Conservation (phyloP, 2,797 vertebrate genomes). For the Gymnoscopelus braueri region DNA sequence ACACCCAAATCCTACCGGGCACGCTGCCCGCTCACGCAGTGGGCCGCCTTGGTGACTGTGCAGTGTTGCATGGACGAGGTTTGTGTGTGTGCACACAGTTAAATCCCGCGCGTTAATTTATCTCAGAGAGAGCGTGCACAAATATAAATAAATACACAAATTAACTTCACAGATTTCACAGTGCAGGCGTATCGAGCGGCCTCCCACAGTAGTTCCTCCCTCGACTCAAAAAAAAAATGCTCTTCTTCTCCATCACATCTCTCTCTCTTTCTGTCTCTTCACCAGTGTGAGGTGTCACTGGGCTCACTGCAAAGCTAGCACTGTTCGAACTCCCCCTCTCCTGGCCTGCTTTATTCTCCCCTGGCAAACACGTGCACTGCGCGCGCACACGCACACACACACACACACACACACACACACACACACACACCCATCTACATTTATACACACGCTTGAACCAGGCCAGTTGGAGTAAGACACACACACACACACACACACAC, state of each 20-base stretch:
- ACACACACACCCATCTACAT: slow-evolving; percentile 5
- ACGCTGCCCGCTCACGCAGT: slow-evolving; percentile 65
- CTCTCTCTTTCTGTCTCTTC: background rate
- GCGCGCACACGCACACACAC: background rate
- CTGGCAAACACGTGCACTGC: slow-evolving; percentile 31
- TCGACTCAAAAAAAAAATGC: slow-evolving; percentile 29
- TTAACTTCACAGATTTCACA: too few relatives aligned
- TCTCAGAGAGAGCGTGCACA: too few relatives aligned
- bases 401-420: slow-evolving; percentile 2
- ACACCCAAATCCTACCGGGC: slow-evolving; percentile 72
- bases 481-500: slow-evolving; percentile 24
- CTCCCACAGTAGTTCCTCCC: slow-evolving; percentile 24
- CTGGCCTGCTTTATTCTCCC: slow-evolving; percentile 49
- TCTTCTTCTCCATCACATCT: slow-evolving; percentile 16
- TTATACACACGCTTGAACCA: background rate
- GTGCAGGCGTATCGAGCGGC: slow-evolving; percentile 44
- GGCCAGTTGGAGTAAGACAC: background rate
- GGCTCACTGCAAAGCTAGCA: slow-evolving; percentile 48
- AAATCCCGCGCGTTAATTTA: background rate
- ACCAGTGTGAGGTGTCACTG: slow-evolving; percentile 42
- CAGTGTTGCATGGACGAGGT: slow-evolving; percentile 4
- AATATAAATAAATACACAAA: too few relatives aligned
- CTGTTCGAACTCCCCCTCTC: slow-evolving; percentile 43
- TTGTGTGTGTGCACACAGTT: slow-evolving; percentile 21
- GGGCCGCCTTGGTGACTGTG: slow-evolving; percentile 26